These are phyloP conservation scores for Leistus spinibarbis DNA, from an alignment of 2,888 invertebrate genomes.

Conservation along the genomic window DNA sequence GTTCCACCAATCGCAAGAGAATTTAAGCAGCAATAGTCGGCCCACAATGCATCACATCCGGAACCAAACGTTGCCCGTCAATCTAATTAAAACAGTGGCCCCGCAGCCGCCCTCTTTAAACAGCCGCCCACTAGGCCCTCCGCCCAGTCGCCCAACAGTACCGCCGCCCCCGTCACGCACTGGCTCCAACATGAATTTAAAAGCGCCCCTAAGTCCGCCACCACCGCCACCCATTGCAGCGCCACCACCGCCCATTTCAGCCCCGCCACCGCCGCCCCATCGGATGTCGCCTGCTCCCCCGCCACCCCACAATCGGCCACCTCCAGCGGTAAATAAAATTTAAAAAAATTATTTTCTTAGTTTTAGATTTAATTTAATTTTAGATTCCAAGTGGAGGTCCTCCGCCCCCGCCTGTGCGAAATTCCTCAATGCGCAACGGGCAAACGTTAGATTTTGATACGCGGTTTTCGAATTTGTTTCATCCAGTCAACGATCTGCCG, in stretches of 20 bases:
- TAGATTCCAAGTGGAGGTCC: slow-evolving; percentile 52
- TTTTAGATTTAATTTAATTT: too few relatives aligned
- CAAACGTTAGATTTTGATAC: slow-evolving; percentile 66
- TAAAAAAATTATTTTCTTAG: slow-evolving; percentile 33
- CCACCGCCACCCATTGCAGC: slow-evolving; percentile 53
- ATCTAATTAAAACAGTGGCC: slow-evolving; percentile 52
- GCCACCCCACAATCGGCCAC: slow-evolving; percentile 47
- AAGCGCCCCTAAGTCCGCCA: slow-evolving; percentile 41
- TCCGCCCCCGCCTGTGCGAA: slow-evolving; percentile 66
- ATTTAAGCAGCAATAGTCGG: slow-evolving; percentile 50
- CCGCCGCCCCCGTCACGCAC: slow-evolving; percentile 59
- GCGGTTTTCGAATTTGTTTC: slow-evolving; percentile 71
- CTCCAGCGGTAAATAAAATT: slow-evolving; percentile 48
- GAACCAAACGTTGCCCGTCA: slow-evolving; percentile 49
- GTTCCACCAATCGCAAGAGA: slow-evolving; percentile 63
- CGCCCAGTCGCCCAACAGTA: slow-evolving; percentile 61
- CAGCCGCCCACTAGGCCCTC: slow-evolving; percentile 51
- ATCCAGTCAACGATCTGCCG: slow-evolving; percentile 67
- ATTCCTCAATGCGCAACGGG: slow-evolving; percentile 65
- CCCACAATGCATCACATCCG: slow-evolving; percentile 46
- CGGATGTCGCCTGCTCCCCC: slow-evolving; percentile 42
- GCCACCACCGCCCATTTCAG: slow-evolving; percentile 50
- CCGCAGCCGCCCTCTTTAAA: slow-evolving; percentile 59
- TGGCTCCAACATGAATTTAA: slow-evolving; percentile 29
- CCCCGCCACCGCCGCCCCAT: slow-evolving; percentile 46